Base-by-base conservation (phyloP, 2,888 invertebrate genomes). In the Pantelozetes paolii region DNA sequence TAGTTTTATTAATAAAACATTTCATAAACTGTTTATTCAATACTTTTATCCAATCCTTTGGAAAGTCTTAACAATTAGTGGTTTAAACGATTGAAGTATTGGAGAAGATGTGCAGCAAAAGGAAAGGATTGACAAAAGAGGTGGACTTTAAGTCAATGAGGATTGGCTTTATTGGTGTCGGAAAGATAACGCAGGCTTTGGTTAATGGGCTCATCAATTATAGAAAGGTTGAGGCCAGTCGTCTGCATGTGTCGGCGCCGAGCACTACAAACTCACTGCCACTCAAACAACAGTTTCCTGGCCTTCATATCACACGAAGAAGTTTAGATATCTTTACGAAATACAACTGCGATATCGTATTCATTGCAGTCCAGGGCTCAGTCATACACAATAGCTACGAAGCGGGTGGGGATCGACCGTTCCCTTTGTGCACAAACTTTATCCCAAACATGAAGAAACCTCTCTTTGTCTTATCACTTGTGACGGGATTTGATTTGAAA, bases 311-410 rank as follows among this genome's bases (percentile, higher is more conserved):
- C 0, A 72, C 74, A 18, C 72, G 74, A 59, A 70, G 76, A 0
- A 71, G 30, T 13, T 71, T 64, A 15, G 76, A 74, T 23, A 74
- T 77, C 11, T 76, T 76, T 26, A 50, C 67, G 15, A 48, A 62
- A n/a, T 72, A 48, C 45, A 69, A 74, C 40, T 76, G 76, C 54
- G 76, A 77, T 50, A 71, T 77, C 13, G 54, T 77, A 15, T 77
- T 77, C 57, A 54, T 77, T 15, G 71, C 72, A 30, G 42, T 76
- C 15, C 76, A 76, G 20, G 75, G 75, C 6, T 32, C 9, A 18
- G 76, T 76, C 13, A 72, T 76, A 13, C 26, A 48, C 0, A 23
- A 72, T 18, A 70, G 75, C 48, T 70, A 50, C 57, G 70, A 67
- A 50, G 13, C 2, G 15, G 75, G 71, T n/a, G 75, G 71, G 1